Base-by-base conservation (phyloP, 2,113 vertebrate species). In the Synodontis membranacea region DNA sequence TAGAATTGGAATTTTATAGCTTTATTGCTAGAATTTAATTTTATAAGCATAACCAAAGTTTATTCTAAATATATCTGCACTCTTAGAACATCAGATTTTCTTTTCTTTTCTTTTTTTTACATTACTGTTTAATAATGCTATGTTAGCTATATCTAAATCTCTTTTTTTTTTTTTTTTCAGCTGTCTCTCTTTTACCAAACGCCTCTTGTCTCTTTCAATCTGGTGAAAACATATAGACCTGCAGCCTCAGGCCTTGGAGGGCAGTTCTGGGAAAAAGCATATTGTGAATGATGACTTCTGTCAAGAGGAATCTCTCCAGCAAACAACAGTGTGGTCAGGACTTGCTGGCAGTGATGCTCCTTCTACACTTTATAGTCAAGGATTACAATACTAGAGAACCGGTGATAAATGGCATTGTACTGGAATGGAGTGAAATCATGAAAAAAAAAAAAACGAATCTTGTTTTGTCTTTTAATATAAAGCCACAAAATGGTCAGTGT, bases 241-340 rank as follows among this genome's bases (percentile, higher is more conserved):
- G n/a, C 54, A 52, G 84, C 23, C 58, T 9, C 58, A 42, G 84
- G 79, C 79, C 79, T 76, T 84, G 70, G 31, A 60, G 70, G 52
- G 70, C 52, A 84, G 85, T 39, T 52, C 50, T 60, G 80, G 82
- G 39, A 14, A 70, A 86, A 86, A 75, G 66, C 66, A 82, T 74
- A 46, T 50, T 48, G 79, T 72, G 54, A 72, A 82, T 82, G 79
- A 86, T 82, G 78, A 72, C 64, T 72, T 54, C 79, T 86, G 85
- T 86, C 64, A 21, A 31, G 21, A 56, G 31, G 60, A 86, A 81
- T 86, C 48, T 58, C 64, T 86, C 50, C 64, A 72, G 50, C 52
- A 58, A 82, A 86, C 74, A 86, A 86, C 64, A 72, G 25, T 74
- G 54, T n/a, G 60, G 12, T 48, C 19, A 37, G 81, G 64, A 86